Base-by-base conservation (phyloP, 2,113 vertebrate genomes). In the Phalacrocorax pelagicus region DNA sequence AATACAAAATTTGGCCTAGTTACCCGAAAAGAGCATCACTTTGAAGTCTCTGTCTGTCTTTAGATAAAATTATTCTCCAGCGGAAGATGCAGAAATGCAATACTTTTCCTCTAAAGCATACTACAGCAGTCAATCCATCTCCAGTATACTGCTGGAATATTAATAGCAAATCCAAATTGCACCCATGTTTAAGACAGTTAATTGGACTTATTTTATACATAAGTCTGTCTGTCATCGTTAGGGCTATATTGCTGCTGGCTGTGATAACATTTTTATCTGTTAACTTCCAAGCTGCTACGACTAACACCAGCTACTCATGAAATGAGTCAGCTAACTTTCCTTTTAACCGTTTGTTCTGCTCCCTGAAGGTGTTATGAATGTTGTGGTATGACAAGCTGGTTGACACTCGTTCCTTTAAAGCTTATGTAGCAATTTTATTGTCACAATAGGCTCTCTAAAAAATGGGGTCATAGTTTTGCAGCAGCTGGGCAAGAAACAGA, bases 321-420 rank as follows among this genome's bases (percentile, higher is more conserved):
- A 97, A 97, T 98, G 97, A 98, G 96, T 97, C 97, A 97, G 96
- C 97, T 96, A 97, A 97, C 96, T 96, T 96, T 96, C 92, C 92
- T 98, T 97, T 97, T 95, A 98, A 98, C 96, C 32, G 90, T 94
- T 97, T 94, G 95, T 87, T 97, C 96, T 96, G 90, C 83, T 94
- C 95, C 57, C 81, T 49, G 75, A 96, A 95, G 97, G 86, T 94
- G 90, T 97, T 92, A 92, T 90, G 90, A 96, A 95, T 93, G 84
- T 92, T 94, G 78, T 91, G 75, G 92, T 86, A 80, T 42, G 81
- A 96, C 91, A 96, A 83, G 90, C 90, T 96, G 91, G 86, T 88
- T 10, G 49, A 92, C 83, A 81, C 74, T 96, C 91, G 52, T 92
- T 95, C 91, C 94, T 96, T 89, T 88, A 97, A 95, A 94, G 93